Conservation (phyloP, 2,888 invertebrate species). For the Cryptocephalus primarius region DNA sequence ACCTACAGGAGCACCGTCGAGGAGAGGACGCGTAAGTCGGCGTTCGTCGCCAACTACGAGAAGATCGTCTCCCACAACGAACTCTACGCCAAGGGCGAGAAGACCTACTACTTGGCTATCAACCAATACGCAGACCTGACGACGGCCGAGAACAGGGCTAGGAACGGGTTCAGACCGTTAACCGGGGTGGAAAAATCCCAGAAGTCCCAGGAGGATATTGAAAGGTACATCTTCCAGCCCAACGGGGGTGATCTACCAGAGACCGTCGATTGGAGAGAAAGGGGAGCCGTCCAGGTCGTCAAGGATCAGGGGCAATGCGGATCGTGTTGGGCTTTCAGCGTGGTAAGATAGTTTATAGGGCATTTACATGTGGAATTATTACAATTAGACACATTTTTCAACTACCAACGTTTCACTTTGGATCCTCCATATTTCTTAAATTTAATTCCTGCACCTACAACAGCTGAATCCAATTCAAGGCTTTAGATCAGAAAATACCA, state of each 20-base stretch:
- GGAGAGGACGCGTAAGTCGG: slow-evolving; percentile 77
- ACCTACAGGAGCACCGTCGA: slow-evolving; percentile 59
- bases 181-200: slow-evolving; percentile 9
- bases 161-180: slow-evolving; percentile 57
- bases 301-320: slow-evolving; percentile 90
- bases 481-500: too few species aligned
- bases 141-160: slow-evolving; percentile 65
- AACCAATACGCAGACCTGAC: slow-evolving; percentile 85
- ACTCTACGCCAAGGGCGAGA: slow-evolving; percentile 52
- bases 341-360: slow-evolving; percentile 43
- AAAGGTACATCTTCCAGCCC: slow-evolving; percentile 49
- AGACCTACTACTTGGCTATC: slow-evolving; percentile 53
- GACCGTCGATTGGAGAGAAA: slow-evolving; percentile 71
- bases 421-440: too few species aligned
- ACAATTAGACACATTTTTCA: too few species aligned
- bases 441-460: too few species aligned
- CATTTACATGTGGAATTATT: too few species aligned
- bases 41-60: slow-evolving; percentile 79
- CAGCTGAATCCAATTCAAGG: too few species aligned
- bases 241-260: slow-evolving; percentile 62
- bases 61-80: slow-evolving; percentile 79
- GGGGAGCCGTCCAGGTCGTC: slow-evolving; percentile 76
- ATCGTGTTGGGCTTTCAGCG: slow-evolving; percentile 88
- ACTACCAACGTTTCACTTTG: too few species aligned
- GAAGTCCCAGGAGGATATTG: slow-evolving; percentile 27